Evolutionary conservation across 2,113 vertebrate species (phyloP).

Genomic region (Lamprotornis superbus): DNA sequence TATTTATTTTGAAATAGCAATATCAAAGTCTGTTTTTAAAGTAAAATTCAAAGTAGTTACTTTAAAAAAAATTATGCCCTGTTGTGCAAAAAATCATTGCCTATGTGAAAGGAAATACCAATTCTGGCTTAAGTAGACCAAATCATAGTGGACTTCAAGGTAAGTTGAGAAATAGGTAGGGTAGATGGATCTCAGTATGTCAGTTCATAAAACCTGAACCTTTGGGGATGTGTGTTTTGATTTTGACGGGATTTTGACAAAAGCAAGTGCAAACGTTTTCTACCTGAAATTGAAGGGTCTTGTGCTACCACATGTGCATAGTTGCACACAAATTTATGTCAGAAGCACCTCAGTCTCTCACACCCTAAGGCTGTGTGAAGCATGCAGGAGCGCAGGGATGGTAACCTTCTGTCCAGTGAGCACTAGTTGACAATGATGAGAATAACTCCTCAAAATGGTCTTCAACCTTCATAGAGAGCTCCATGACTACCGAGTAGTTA

Average conservation of each 20-base stretch:
- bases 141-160: background rate
- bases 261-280: background rate
- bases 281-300: background rate
- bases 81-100: background rate
- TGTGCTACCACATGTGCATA: fast-evolving
- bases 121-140: background rate
- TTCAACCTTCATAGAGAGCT: background rate
- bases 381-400: too few species aligned
- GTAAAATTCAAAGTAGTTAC: background rate
- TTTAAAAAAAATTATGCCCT: background rate
- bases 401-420: background rate
- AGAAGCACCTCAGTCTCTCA: background rate
- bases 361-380: background rate
- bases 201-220: background rate
- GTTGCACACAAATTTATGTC: background rate
- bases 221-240: background rate
- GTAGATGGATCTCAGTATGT: background rate
- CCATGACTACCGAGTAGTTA: fast-evolving
- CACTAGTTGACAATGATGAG: background rate
- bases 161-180: background rate
- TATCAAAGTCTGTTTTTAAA: background rate
- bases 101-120: background rate
- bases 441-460: background rate
- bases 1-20: background rate
- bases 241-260: background rate